Conservation (phyloP, 2,797 vertebrate genomes). For the Botia kubotai region DNA sequence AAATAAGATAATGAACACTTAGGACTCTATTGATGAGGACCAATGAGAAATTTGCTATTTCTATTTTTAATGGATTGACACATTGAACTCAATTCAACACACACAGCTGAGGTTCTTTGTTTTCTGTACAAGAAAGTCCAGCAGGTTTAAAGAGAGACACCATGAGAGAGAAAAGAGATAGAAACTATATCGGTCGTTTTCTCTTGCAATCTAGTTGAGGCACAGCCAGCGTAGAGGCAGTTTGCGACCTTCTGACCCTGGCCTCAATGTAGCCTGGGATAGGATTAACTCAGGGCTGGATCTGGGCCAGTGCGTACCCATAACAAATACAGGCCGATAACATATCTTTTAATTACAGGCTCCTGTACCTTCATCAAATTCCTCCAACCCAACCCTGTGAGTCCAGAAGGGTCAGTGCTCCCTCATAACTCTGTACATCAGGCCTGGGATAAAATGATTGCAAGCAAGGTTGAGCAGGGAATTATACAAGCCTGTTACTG, state of each 20-base stretch:
- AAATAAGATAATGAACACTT: not conserved
- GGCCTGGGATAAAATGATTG: constrained; percentile 77
- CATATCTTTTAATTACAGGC: constrained; percentile 87
- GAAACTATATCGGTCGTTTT: constrained; percentile 53
- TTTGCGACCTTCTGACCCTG: constrained; percentile 86
- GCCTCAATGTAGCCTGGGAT: constrained; percentile 81
- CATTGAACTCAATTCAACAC: not conserved
- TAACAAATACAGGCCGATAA: constrained; percentile 85
- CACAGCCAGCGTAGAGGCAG: constrained; percentile 78
- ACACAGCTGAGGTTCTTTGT: not conserved
- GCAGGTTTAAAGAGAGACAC: constrained; percentile 6
- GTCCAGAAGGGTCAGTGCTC: constrained; percentile 62
- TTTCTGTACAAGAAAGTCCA: not conserved
- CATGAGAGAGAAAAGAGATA: constrained; percentile 12
- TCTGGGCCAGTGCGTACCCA: constrained; percentile 79
- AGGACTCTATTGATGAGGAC: constrained; percentile 23
- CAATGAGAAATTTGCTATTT: no score
- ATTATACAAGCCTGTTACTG: constrained; percentile 62
- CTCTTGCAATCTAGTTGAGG: constrained; percentile 70
- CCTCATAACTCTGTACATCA: constrained; percentile 78
- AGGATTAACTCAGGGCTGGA: constrained; percentile 85
- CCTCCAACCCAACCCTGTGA: constrained; percentile 72
- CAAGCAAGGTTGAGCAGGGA: constrained; percentile 60
- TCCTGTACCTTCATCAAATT: constrained; percentile 80
- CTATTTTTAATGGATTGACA: no score